Percentiles rank a stretch among this genome's conserved stretches.
Evolutionary conservation across 2,113 vertebrate genomes (phyloP).

Genomic region (Hystrix brachyura): DNA sequence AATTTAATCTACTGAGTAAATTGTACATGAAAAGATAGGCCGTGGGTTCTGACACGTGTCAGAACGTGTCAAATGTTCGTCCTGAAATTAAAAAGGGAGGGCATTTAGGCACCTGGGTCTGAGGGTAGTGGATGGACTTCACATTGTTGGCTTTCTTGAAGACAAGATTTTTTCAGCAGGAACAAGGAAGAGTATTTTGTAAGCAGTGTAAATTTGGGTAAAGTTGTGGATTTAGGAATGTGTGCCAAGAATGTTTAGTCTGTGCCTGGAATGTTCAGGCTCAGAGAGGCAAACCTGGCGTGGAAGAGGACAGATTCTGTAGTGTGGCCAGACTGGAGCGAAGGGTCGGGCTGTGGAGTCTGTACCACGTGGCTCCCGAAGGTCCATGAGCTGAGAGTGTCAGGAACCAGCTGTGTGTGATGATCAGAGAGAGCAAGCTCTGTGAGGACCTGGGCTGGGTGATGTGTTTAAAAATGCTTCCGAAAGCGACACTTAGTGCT

Average conservation of each 20-base stretch:
- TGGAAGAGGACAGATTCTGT: background rate
- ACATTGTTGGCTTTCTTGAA: background rate
- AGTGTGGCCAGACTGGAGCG: too few species aligned
- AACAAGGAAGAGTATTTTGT: background rate
- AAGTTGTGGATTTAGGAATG: background rate
- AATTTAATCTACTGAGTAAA: background rate
- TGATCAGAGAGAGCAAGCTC: background rate
- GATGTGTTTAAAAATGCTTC: conserved; percentile 10
- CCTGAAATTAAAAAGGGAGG: background rate
- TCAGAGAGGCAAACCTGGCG: background rate
- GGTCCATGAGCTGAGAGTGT: background rate
- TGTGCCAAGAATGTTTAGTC: background rate
- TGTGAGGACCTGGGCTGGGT: background rate
- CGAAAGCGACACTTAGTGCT: background rate
- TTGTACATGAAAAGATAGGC: background rate
- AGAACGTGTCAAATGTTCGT: background rate
- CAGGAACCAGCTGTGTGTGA: background rate
- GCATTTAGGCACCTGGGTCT: background rate
- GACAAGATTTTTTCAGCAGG: background rate
- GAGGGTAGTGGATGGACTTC: background rate
- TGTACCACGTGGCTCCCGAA: background rate
- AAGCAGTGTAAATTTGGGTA: background rate
- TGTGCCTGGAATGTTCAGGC: background rate
- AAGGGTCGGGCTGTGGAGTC: too few species aligned
- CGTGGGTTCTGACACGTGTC: background rate